A percentile compares a stretch with the other conserved stretches of the same genome.
Evolutionary conservation across 1,140 invertebrate genomes (phyloP).

Genomic region (Ylistrum balloti): DNA sequence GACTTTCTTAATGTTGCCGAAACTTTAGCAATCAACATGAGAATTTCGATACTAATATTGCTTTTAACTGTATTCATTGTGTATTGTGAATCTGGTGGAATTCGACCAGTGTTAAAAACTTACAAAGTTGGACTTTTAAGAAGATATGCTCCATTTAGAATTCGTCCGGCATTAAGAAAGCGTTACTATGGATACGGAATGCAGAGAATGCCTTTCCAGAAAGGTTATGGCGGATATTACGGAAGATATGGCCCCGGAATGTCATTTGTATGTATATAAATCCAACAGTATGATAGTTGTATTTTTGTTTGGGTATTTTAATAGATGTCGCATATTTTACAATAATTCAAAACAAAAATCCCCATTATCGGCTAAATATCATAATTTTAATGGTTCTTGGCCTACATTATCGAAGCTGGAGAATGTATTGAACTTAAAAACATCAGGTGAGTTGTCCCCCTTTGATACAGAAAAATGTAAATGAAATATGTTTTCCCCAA

Average conservation of each 20-base stretch:
- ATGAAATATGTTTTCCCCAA: too few relatives aligned
- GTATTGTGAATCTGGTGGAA: not conserved
- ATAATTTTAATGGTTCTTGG: too few relatives aligned
- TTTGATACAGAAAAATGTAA: too few relatives aligned
- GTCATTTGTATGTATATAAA: not conserved
- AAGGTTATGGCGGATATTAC: not conserved
- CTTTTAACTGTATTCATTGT: not conserved
- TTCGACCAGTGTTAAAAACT: not conserved
- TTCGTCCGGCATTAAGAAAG: not conserved
- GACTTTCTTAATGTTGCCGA: not conserved
- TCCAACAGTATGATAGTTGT: too few relatives aligned
- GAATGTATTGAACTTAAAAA: too few relatives aligned
- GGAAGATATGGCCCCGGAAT: not conserved
- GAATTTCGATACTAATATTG: not conserved
- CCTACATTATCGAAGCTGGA: too few relatives aligned
- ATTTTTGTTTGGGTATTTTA: too few relatives aligned
- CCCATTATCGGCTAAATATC: too few relatives aligned
- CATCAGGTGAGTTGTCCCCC: too few relatives aligned
- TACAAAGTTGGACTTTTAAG: constrained; percentile 25
- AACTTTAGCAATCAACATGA: not conserved
- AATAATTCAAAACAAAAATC: too few relatives aligned
- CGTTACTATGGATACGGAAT: constrained; percentile 21
- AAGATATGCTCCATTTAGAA: not conserved
- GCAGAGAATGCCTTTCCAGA: not conserved
- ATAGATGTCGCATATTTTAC: too few relatives aligned